Evolutionary conservation across 2,113 vertebrate genomes (phyloP).

Genomic region (Micronisus gabar): DNA sequence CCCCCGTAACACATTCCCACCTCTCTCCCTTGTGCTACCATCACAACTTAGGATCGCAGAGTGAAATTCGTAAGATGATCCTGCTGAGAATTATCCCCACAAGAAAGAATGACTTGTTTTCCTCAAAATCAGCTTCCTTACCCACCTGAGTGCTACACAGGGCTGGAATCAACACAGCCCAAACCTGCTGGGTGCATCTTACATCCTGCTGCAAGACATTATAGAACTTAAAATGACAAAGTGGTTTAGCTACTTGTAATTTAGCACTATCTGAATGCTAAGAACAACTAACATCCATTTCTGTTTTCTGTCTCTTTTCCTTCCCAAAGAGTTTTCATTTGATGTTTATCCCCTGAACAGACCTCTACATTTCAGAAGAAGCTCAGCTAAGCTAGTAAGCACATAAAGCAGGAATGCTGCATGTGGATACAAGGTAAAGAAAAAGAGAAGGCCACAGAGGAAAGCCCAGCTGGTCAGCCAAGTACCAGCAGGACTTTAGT

Average conservation of each 20-base stretch:
- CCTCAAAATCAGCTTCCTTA: neutral
- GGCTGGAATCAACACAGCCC: neutral
- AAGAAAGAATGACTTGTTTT: neutral
- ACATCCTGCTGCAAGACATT: neutral
- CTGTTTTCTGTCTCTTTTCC: neutral
- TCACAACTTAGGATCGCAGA: fast-evolving
- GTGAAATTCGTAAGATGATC: neutral
- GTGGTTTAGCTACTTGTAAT: neutral
- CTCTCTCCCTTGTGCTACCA: neutral
- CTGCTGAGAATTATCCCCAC: neutral
- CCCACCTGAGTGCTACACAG: fast-evolving
- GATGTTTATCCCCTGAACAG: neutral
- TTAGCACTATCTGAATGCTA: neutral
- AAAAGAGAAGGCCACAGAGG: neutral
- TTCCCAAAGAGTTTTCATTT: neutral
- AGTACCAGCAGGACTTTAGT: neutral
- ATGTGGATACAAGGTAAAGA: neutral
- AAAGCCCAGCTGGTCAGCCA: neutral
- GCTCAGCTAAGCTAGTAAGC: neutral
- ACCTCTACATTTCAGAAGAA: neutral
- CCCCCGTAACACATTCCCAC: neutral
- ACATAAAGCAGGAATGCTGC: neutral
- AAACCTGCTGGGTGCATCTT: neutral
- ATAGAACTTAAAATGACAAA: neutral
- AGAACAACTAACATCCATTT: neutral